A percentile compares a stretch with the other conserved stretches of the same genome.
phyloP scores from a whole-genome alignment of 2,797 vertebrate genomes.

The Euphonia xanthogaster region DNA sequence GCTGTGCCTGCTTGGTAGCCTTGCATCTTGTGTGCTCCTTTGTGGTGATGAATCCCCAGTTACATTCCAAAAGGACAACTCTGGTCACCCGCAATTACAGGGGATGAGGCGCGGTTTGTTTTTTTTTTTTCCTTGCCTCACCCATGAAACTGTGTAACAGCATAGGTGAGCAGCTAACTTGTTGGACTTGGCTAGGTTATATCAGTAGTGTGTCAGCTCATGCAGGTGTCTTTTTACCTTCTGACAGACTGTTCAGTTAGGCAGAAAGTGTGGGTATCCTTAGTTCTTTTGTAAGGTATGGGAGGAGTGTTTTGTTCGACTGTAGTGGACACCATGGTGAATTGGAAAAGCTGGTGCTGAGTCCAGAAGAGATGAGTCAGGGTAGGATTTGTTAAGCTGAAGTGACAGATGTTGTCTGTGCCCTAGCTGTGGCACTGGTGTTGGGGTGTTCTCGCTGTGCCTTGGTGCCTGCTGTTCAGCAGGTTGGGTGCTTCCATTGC shows the following conservation, averaged over 20 bases:
- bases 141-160: rapidly evolving
- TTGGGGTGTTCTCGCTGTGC: not conserved
- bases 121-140: not conserved
- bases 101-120: not conserved
- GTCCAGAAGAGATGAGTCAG: not conserved
- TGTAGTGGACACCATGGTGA: not conserved
- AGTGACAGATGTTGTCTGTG: rapidly evolving
- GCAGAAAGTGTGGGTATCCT: not conserved
- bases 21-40: not conserved
- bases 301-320: not conserved
- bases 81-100: not conserved
- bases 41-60: not conserved
- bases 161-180: not conserved
- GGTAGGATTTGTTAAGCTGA: not conserved
- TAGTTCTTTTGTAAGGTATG: not conserved
- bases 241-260: not conserved
- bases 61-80: not conserved
- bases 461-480: not conserved
- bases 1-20: not conserved
- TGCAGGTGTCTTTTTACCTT: not conserved
- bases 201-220: rapidly evolving
- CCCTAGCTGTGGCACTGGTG: not conserved
- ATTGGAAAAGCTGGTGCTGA: not conserved
- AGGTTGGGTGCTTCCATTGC: not conserved
- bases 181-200: not conserved